Evolutionary conservation across 2,797 vertebrate species (phyloP), one percentile per base, ranked within the genome.

Genomic region (Parotocinclus haroldoi): DNA sequence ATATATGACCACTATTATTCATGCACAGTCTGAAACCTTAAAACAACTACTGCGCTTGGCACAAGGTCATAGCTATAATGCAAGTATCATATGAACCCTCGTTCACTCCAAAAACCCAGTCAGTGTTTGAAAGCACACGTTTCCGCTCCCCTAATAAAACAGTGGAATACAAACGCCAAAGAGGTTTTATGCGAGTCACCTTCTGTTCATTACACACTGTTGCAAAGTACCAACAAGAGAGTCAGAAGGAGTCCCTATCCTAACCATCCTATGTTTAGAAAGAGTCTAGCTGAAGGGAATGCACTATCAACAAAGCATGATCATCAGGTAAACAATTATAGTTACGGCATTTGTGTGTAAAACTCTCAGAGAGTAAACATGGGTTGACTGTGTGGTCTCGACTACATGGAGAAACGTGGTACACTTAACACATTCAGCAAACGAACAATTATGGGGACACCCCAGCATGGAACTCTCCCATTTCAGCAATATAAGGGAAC

Each of bases 301-400:
- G 14, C 17, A 50, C n/a, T 14, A 63, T 57, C 68, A 69, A 50
- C 68, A 63, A 69, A 63, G 63, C 46, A 44, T 8, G 45, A 9
- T n/a, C n/a, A 51, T 38, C 54, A 38, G 46, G 59, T 69, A 69
- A 69, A 69, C 60, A 69, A 56, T 57, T 69, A 58, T 57, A 52
- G 60, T 39, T 13, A 56, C 40, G 40, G 1, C 5, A 36, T 58
- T 52, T 40, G 51, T 61, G 42, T 16, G 52, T 12, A 40, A 38
- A 27, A 27, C 2, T 27, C 27, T 5, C 2, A 5, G 36, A 39
- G 48, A 27, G 50, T 59, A 51, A 59, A 60, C 48, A 68, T 38
- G 39, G 40, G 11, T 59, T 17, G 40, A 49, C 38, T 55, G 18
- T 65, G 42, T 50, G 8, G 53, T 56, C 38, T 57, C 17, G 38